phyloP scores from a whole-genome alignment of 2,797 vertebrate species.

The Lateolabrax maculatus region DNA sequence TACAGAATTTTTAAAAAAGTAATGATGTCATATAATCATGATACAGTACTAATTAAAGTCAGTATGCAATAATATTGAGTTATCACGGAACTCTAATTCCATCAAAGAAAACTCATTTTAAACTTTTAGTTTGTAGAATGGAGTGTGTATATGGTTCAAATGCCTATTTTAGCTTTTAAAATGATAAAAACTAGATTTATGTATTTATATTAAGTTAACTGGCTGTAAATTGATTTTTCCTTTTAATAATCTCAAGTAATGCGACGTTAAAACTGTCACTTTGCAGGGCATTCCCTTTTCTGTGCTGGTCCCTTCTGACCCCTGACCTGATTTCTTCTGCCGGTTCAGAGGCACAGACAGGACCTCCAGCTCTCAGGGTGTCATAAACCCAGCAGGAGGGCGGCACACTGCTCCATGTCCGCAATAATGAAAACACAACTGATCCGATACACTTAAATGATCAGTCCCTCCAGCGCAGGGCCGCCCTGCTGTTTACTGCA shows the following conservation, averaged over 20 bases:
- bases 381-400: constrained; percentile 76
- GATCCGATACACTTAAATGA: constrained; percentile 54
- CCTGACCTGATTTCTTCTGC: constrained; percentile 63
- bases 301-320: constrained; percentile 46
- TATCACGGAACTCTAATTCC: no score
- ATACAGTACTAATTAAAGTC: background rate
- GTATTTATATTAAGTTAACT: background rate
- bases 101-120: no score
- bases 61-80: no score
- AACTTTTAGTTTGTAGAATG: no score
- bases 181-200: background rate
- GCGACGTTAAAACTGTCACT: background rate
- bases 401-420: constrained; percentile 45
- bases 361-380: constrained; percentile 53
- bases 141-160: background rate
- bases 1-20: background rate
- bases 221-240: background rate
- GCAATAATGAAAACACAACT: constrained; percentile 63
- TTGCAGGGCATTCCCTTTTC: constrained; percentile 5
- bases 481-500: constrained; percentile 70
- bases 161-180: background rate
- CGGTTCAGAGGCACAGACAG: constrained; percentile 56
- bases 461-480: constrained; percentile 38
- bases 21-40: background rate
- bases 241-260: background rate